A percentile compares a stretch with the other conserved stretches of the same genome.
phyloP scores from a whole-genome alignment of 2,888 invertebrate species.

The Diplazon laetatorius region DNA sequence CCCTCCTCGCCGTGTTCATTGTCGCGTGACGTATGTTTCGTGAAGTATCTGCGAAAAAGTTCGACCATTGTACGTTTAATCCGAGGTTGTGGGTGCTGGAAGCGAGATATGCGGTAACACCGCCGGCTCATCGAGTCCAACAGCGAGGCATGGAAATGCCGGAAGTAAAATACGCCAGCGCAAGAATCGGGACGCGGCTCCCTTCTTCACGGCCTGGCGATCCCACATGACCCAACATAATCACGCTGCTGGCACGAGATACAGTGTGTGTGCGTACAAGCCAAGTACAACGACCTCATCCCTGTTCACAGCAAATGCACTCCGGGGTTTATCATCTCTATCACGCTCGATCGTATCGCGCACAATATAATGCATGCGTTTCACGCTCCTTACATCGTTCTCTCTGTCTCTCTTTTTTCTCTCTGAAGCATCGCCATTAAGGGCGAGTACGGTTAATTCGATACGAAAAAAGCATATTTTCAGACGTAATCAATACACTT shows the following conservation, averaged over 20 bases:
- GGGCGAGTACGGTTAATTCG: no score
- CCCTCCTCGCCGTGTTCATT: background rate
- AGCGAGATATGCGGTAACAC: background rate
- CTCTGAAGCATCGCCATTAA: background rate
- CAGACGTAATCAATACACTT: no score
- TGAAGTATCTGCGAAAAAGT: background rate
- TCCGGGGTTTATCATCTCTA: constrained; percentile 9
- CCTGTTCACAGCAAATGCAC: background rate
- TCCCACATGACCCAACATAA: constrained; percentile 40
- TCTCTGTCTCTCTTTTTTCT: background rate
- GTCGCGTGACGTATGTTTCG: background rate
- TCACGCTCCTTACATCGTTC: background rate
- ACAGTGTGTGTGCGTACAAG: constrained; percentile 46
- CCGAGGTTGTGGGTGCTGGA: background rate
- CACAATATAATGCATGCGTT: constrained; percentile 30
- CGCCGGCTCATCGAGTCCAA: background rate
- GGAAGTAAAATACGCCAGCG: constrained; percentile 55
- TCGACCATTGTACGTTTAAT: background rate
- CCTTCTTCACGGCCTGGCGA: constrained; percentile 19
- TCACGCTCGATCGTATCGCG: constrained; percentile 20
- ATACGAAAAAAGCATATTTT: no score
- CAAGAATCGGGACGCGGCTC: constrained; percentile 35
- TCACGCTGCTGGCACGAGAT: constrained; percentile 31
- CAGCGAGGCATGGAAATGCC: constrained; percentile 43
- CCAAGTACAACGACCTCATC: constrained; percentile 65